Base-by-base conservation (phyloP, 2,113 vertebrate species). In the Proteles cristata region DNA sequence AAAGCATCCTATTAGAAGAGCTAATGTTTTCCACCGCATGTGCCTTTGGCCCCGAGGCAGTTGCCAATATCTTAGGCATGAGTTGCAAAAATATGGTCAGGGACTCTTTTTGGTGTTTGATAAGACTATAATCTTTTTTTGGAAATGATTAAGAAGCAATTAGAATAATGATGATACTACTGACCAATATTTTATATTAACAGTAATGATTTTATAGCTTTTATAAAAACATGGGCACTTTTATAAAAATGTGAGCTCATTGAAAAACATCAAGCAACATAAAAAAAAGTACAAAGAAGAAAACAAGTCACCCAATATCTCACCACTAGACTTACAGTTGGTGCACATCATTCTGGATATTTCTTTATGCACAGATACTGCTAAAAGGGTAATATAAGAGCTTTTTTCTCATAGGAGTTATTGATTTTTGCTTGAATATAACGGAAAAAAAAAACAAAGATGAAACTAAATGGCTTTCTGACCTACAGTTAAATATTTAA, bases 161-260 rank as follows among this genome's bases (percentile, higher is more conserved):
- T 45, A 74, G 21, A 90, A 92, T 63, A 81, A 65, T 10, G 11
- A 81, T 35, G 26, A 66, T 63, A 79, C 15, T 26, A 28, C 10
- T 33, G 17, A 88, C 35, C 26, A 94, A 16, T 65, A 86, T 88
- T 85, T 95, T 80, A 91, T 68, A 90, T 71, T 90, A 77, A 88
- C 14, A 76, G 35, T 17, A 63, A 88, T 63, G 21, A 28, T 82
- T 88, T 90, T 53, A 65, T 58, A 26, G 61, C 23, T 88, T 94
- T 87, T 94, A 66, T 79, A 92, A 89, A 97, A 89, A 55, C 17
- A 69, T 61, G 61, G 39, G 19, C 0, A n/a, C 4, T 16, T 86
- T 66, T 28, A 33, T 33, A 85, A 43, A 94, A 73, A 82, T 11
- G 16, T 23, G 31, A 17, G 74, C 66, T 83, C 50, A 85, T 71